Percentiles rank a stretch among this genome's conserved stretches.
These are phyloP conservation scores for Heteronetta atricapilla DNA, from an alignment of 2,113 vertebrate genomes.

Conservation along the genomic window DNA sequence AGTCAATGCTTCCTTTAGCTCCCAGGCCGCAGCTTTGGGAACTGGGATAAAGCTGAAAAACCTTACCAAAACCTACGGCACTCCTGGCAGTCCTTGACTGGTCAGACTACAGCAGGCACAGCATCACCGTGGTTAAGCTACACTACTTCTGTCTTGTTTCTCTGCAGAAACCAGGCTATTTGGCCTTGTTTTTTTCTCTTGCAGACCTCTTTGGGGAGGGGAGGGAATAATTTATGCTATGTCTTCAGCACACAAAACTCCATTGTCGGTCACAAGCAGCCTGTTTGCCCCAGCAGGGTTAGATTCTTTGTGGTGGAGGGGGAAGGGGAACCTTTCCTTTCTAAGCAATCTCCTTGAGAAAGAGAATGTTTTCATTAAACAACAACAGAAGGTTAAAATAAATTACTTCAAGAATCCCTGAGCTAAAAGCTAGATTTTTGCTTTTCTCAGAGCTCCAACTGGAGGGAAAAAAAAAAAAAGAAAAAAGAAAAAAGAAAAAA, in stretches of 20 bases:
- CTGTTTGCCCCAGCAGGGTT: background rate
- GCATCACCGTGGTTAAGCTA: background rate
- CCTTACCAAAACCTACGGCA: background rate
- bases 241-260: constrained; percentile 29
- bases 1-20: background rate
- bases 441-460: background rate
- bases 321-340: background rate
- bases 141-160: background rate
- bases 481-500: background rate
- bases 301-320: background rate
- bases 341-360: background rate
- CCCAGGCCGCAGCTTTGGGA: background rate
- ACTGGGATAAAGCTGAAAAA: background rate
- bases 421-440: background rate
- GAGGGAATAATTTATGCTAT: background rate
- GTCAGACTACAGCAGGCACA: background rate
- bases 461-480: background rate
- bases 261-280: constrained; percentile 5
- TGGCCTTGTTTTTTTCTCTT: background rate
- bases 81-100: background rate
- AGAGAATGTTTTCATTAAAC: background rate
- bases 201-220: background rate
- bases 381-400: background rate
- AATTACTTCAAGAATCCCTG: background rate
- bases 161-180: background rate